Base-by-base conservation (phyloP, 2,888 invertebrate genomes). In the Melanchra persicariae region DNA sequence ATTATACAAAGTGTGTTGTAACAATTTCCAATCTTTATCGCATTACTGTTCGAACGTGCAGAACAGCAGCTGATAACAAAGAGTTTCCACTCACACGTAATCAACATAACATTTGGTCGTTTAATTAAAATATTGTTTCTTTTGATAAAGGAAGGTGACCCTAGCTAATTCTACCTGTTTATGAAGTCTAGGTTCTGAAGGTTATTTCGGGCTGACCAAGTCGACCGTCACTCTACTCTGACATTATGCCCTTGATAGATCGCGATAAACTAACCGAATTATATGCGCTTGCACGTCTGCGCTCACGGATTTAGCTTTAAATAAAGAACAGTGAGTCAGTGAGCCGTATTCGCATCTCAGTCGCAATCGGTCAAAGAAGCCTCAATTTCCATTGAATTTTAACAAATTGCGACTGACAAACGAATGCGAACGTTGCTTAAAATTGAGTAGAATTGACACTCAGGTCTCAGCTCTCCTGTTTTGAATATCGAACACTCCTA, bases 81-180 rank as follows among this genome's bases (percentile, higher is more conserved):
- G 37, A 51, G 19, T 49, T 65, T 62, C n/a, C 45, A 51, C 55
- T 61, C 30, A 34, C 30, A 55, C 51, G n/a, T 66, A 63, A 79
- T 74, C 62, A 60, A 47, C 45, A 51, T 60, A 64, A 55, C 51
- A 67, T 79, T 74, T 52, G 19, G 69, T 70, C 34, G 54, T 55
- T 52, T 70, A 68, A 77, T 70, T 70, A 65, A 54, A 76, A 74
- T 68, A 68, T 66, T 68, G 65, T 69, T 71, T 69, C 77, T 51
- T 81, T 66, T 63, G 77, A 77, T 69, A 74, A 79, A 69, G 55
- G 65, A 82, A 85, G 85, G 85, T 85, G 81, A 85, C 85, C 82
- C 83, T 59, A 79, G n/a, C 72, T 68, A 74, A 74, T 73, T 85
- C 65, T 82, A 82, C 84, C 82, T 84, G 81, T 74, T 81, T 76